Percentiles rank a stretch among this genome's conserved stretches.
Evolutionary conservation across 2,888 invertebrate genomes (phyloP).

Genomic region (Ophion slaviceki): DNA sequence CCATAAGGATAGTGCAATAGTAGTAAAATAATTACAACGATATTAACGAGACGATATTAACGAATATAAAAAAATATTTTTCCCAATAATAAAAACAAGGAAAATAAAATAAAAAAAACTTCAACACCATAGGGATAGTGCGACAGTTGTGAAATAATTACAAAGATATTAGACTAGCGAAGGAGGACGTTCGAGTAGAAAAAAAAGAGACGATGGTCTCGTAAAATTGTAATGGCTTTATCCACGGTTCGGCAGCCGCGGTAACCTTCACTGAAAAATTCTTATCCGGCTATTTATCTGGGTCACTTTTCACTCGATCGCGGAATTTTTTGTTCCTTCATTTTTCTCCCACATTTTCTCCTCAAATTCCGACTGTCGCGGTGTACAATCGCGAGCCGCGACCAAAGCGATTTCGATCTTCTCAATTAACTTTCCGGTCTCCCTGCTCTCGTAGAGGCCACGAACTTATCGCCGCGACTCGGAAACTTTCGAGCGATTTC

Average conservation of each 20-base stretch:
- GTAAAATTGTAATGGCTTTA: conserved; percentile 34
- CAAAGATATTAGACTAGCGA: conserved; percentile 22
- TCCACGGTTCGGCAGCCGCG: conserved; percentile 27
- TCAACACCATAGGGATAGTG: background rate
- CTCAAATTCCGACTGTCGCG: conserved; percentile 12
- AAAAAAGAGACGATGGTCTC: background rate
- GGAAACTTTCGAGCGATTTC: no score
- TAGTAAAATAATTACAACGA: no score
- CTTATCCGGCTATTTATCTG: conserved; percentile 29
- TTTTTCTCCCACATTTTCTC: conserved; percentile 28
- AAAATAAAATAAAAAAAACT: no score
- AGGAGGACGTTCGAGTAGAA: background rate
- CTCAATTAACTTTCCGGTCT: background rate
- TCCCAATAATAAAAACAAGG: no score
- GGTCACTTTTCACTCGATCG: conserved; percentile 48
- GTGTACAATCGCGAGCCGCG: background rate
- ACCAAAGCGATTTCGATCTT: background rate
- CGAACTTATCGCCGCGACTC: no score
- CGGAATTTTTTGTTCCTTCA: background rate
- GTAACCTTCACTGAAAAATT: conserved; percentile 50
- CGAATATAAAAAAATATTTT: no score
- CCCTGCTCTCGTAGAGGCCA: background rate
- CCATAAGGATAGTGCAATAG: no score
- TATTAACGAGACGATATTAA: no score
- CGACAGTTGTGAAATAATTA: background rate